These are phyloP conservation scores for Denticeps clupeoides DNA, from an alignment of 2,797 vertebrate genomes.

Conservation along the genomic window DNA sequence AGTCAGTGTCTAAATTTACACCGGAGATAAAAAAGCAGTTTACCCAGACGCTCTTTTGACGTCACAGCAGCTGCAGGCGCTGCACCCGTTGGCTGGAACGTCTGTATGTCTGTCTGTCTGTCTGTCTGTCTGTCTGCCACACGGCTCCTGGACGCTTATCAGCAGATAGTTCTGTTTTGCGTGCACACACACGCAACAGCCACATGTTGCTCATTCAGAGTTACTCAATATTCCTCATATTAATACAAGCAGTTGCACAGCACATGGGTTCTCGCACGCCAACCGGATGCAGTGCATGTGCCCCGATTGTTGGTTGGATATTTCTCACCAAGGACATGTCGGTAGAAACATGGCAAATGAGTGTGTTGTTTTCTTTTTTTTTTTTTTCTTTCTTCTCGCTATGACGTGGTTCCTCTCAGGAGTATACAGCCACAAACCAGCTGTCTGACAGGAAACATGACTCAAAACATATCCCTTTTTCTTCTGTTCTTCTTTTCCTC, in stretches of 20 bases:
- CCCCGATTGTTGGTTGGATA: too few species aligned
- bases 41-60: too few species aligned
- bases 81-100: not conserved
- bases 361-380: not conserved
- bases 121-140: not conserved
- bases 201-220: too few species aligned
- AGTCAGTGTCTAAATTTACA: too few species aligned
- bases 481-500: not conserved
- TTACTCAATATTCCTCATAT: too few species aligned
- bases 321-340: too few species aligned
- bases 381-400: constrained; percentile 15
- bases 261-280: too few species aligned
- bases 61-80: not conserved
- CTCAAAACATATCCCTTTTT: constrained; percentile 24
- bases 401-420: constrained; percentile 12
- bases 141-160: too few species aligned
- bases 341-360: too few species aligned
- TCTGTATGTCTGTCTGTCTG: not conserved
- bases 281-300: too few species aligned
- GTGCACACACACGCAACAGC: not conserved
- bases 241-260: too few species aligned
- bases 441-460: constrained; percentile 22
- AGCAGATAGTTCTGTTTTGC: constrained; percentile 5
- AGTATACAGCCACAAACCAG: constrained; percentile 2
- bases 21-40: too few species aligned